These are phyloP conservation scores for Lamprologus tigripictilis DNA, from an alignment of 2,113 vertebrate genomes.

Conservation along the genomic window DNA sequence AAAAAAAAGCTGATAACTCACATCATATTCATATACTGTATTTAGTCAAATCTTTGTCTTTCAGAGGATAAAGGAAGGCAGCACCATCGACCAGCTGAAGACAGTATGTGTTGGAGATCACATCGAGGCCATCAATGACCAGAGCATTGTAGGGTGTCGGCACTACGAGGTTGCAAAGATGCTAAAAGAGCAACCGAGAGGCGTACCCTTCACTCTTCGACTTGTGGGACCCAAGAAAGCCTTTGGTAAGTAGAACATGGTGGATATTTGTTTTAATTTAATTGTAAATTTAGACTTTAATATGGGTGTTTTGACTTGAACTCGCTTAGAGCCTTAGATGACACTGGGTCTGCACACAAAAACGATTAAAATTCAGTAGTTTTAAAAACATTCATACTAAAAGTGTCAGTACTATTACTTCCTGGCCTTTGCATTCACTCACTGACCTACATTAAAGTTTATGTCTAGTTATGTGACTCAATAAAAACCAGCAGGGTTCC, in stretches of 20 bases:
- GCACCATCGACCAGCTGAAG: conserved; percentile 85
- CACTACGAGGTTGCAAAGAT: conserved; percentile 97
- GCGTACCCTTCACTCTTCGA: conserved; percentile 85
- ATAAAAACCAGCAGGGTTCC: neutral
- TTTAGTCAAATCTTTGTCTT: neutral
- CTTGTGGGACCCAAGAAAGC: conserved; percentile 91
- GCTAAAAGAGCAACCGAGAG: conserved; percentile 88
- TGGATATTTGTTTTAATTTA: neutral
- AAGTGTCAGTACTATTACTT: neutral
- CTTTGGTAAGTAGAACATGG: conserved; percentile 78
- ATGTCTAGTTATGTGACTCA: neutral
- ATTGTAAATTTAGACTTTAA: neutral
- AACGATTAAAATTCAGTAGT: neutral
- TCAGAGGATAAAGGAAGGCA: conserved; percentile 93
- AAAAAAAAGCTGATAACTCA: neutral
- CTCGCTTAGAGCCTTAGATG: neutral
- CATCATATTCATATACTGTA: neutral
- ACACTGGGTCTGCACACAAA: neutral
- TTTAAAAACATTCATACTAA: neutral
- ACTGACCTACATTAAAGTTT: neutral
- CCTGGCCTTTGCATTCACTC: neutral
- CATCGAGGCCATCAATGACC: conserved; percentile 96
- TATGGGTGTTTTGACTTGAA: neutral
- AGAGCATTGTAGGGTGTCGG: conserved; percentile 94
- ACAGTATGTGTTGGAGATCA: conserved; percentile 88